phyloP scores from a whole-genome alignment of 2,113 vertebrate genomes.

The Cranoglanis bouderius region DNA sequence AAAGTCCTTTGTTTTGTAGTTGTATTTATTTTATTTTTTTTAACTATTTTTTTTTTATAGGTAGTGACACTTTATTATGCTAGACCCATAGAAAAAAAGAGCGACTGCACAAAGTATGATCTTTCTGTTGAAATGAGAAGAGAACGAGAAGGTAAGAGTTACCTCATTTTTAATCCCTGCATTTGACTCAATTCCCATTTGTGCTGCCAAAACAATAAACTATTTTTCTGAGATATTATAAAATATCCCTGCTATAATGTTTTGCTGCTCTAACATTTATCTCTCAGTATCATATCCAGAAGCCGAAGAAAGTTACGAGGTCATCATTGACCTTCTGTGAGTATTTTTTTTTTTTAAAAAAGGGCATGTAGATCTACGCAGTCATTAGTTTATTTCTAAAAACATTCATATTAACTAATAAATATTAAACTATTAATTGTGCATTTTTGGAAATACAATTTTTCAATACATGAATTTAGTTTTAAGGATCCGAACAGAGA shows the following conservation, averaged over 20 bases:
- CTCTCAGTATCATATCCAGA: constrained; percentile 16
- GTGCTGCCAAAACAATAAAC: neutral
- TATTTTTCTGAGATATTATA: neutral
- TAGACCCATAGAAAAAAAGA: constrained; percentile 61
- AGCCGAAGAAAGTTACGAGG: constrained; percentile 28
- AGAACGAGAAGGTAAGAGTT: constrained; percentile 12
- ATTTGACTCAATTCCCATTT: neutral
- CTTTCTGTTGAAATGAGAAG: constrained; percentile 55
- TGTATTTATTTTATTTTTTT: neutral
- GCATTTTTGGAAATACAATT: constrained; percentile 53
- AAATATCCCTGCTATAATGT: neutral
- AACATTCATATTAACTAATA: constrained; percentile 57
- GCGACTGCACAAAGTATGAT: constrained; percentile 76
- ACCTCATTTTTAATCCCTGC: neutral
- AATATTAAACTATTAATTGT: neutral
- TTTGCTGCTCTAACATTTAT: neutral
- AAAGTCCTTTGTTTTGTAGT: neutral
- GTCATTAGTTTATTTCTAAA: neutral
- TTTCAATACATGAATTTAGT: constrained; percentile 12
- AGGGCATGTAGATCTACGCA: neutral
- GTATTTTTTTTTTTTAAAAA: neutral
- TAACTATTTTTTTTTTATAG: constrained; percentile 59
- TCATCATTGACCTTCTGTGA: constrained; percentile 39
- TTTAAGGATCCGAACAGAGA: constrained; percentile 32
- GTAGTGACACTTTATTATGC: constrained; percentile 79